Base-by-base conservation (phyloP, 2,888 invertebrate genomes). In the Cheilosia urbana region DNA sequence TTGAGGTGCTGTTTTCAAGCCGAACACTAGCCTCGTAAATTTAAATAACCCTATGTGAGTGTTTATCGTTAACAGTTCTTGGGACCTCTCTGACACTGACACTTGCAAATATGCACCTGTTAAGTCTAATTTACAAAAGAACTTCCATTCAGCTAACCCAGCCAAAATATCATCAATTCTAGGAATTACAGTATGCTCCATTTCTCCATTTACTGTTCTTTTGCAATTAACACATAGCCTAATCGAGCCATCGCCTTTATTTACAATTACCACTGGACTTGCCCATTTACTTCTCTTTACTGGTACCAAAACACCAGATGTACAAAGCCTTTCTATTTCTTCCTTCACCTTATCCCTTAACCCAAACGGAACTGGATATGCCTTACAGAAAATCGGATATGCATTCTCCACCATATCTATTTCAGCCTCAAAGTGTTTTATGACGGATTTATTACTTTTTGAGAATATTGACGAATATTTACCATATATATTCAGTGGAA, bases 11-110 rank as follows among this genome's bases (percentile, higher is more conserved):
- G n/a, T n/a, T n/a, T n/a, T n/a, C n/a, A n/a, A n/a, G n/a, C n/a
- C n/a, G n/a, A n/a, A n/a, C n/a, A n/a, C n/a, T n/a, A n/a, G n/a
- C n/a, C n/a, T n/a, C n/a, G n/a, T n/a, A n/a, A n/a, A n/a, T n/a
- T n/a, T n/a, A n/a, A n/a, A n/a, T n/a, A n/a, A n/a, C n/a, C n/a
- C n/a, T n/a, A n/a, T n/a, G n/a, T n/a, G n/a, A n/a, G n/a, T n/a
- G n/a, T n/a, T n/a, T n/a, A 85, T 45, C 2, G 72, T 85, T 17
- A 85, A 55, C 34, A 87, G 73, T 63, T 88, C 68, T 60, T 87
- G 19, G 30, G 87, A 89, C 15, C 69, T 47, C 40, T 87, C 87
- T 0, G 73, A 30, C 17, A 89, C 62, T 49, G 27, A 4, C n/a
- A 89, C 34, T 58, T 45, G 82, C 3, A 75, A 45, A 49, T 87